Evolutionary conservation across 2,888 invertebrate genomes (phyloP), one percentile per base, ranked within the genome.

Genomic region (Cheilosia urbana): DNA sequence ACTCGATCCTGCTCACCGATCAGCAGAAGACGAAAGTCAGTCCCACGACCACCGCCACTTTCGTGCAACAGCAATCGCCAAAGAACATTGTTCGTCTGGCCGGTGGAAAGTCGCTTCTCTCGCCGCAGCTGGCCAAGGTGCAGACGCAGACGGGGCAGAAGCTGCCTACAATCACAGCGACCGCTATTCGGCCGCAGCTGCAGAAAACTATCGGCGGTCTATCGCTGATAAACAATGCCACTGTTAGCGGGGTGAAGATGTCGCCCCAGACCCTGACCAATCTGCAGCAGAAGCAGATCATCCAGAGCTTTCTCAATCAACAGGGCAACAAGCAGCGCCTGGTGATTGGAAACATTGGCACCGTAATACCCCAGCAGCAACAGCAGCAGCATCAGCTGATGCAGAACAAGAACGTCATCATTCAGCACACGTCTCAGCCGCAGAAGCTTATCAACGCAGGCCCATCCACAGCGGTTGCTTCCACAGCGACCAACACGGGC

Each of bases 271-370:
- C 91, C 30, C 89, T 92, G 69, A 91, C 91, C 7, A 88, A 90
- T 2, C 87, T 91, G 13, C 92, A 92, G 53, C 92, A 92, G 60
- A 92, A 92, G 71, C 92, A 92, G 79, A 88, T 90, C 17, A 84
- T 90, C 30, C 90, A 90, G 78, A 89, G 89, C 58, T 87, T 91
- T 15, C 89, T 91, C 24, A 89, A 89, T 37, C 89, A 90, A 65
- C 87, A 85, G 24, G 87, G 78, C 24, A 78, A 87, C 42, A 81
- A 73, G 34, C 77, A 87, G 63, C 85, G 85, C 1, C 57, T 85
- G 15, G 85, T 85, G 0, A 85, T 85, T 19, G 85, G 85, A 1
- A 85, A 81, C 55, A 42, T 85, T 11, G 81, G 81, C 6, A 68
- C 81, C 0, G 76, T 85, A 4, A 77, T 85, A 72, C 71, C 66